Conservation (phyloP, 2,888 invertebrate genomes). For the Prosopocoilus inquinatus region DNA sequence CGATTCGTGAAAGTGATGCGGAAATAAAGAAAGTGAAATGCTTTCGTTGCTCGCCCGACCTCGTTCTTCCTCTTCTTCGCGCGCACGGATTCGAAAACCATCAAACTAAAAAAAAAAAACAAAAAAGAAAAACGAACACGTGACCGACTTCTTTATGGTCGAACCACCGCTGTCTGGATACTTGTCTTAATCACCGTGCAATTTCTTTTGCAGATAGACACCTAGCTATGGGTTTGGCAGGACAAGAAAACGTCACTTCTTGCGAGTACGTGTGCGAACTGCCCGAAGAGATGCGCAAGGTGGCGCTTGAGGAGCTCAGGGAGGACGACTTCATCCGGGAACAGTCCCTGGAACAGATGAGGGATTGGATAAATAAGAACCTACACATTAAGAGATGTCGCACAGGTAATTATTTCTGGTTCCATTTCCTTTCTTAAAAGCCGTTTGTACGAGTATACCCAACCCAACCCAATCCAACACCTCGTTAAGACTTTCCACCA, state of each 20-base stretch:
- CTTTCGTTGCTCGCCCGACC: conserved; percentile 8
- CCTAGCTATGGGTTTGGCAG: conserved; percentile 46
- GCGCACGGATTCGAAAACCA: no score
- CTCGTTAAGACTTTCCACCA: no score
- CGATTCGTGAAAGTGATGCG: conserved; percentile 20
- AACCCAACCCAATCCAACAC: no score
- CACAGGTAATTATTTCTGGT: conserved; percentile 61
- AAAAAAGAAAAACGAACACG: no score
- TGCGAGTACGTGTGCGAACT: conserved; percentile 50
- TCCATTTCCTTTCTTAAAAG: no score
- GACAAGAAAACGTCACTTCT: conserved; percentile 41
- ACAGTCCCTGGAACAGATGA: conserved; percentile 73
- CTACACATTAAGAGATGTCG: conserved; percentile 78
- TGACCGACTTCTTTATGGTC: neutral
- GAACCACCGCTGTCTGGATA: neutral
- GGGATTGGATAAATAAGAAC: conserved; percentile 81
- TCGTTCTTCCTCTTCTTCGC: neutral
- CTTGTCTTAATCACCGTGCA: neutral
- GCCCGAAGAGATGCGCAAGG: conserved; percentile 57
- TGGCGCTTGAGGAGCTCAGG: conserved; percentile 71
- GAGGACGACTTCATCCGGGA: conserved; percentile 75
- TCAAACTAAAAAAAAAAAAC: no score
- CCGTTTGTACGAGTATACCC: no score
- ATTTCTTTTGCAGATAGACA: neutral
- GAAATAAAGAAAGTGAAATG: conserved; percentile 30